These are phyloP conservation scores for Huso huso DNA, from an alignment of 2,797 vertebrate species.

Conservation along the genomic window DNA sequence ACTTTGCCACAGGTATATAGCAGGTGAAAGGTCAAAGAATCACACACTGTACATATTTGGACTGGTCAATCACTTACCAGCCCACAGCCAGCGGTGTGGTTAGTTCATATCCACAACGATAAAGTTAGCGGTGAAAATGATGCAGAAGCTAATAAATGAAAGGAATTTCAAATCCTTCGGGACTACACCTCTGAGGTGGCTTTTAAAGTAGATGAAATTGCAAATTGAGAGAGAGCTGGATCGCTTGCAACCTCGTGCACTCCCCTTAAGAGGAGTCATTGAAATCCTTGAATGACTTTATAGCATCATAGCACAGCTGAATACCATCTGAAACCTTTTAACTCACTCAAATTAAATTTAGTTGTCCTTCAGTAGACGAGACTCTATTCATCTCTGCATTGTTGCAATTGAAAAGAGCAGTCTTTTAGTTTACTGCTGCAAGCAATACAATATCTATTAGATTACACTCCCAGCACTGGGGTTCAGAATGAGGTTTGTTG, in stretches of 20 bases:
- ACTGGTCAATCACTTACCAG: too few relatives aligned
- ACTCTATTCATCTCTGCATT: constrained; percentile 54
- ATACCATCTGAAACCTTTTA: constrained; percentile 54
- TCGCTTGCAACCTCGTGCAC: constrained; percentile 24
- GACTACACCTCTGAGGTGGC: constrained; percentile 10
- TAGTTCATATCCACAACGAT: too few relatives aligned
- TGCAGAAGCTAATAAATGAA: too few relatives aligned
- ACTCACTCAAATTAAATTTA: constrained; percentile 62
- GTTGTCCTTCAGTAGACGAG: constrained; percentile 41
- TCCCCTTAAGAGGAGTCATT: constrained; percentile 27
- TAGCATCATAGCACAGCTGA: constrained; percentile 57
- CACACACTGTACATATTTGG: too few relatives aligned
- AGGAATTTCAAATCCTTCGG: too few relatives aligned
- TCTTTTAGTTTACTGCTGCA: constrained; percentile 54
- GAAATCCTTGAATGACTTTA: constrained; percentile 38
- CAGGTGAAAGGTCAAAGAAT: too few relatives aligned
- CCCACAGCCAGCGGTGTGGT: too few relatives aligned
- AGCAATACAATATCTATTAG: constrained; percentile 68
- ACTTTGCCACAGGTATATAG: too few relatives aligned
- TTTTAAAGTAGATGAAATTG: constrained; percentile 44
- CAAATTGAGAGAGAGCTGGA: constrained; percentile 37
- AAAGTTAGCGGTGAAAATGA: too few relatives aligned
- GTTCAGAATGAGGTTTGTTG: constrained; percentile 51
- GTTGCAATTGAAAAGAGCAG: constrained; percentile 53
- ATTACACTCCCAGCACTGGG: constrained; percentile 61